Evolutionary conservation across 2,113 vertebrate species (phyloP).

Genomic region (Megatriorchis doriae): DNA sequence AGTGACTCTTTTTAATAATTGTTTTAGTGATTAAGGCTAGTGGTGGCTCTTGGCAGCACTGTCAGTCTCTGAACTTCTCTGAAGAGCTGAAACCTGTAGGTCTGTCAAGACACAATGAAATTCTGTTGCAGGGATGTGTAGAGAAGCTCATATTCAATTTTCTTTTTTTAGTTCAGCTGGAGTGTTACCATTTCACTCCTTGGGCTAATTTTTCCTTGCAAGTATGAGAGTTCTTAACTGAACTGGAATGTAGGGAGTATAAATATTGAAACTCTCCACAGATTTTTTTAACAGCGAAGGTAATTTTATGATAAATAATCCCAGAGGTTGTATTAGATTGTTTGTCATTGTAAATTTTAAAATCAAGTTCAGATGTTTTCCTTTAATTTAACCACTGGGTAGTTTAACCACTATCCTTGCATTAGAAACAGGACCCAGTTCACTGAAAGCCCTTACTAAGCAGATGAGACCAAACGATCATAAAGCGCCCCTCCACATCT

Average conservation of each 20-base stretch:
- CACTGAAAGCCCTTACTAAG: neutral
- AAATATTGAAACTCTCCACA: neutral
- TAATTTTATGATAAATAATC: neutral
- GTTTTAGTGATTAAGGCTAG: neutral
- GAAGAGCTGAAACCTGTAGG: neutral
- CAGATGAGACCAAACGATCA: neutral
- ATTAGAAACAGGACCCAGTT: neutral
- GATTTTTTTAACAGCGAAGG: neutral
- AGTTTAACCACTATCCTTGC: neutral
- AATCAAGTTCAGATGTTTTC: neutral
- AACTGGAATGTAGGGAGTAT: neutral
- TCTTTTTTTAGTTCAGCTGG: neutral
- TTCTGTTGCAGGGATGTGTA: neutral
- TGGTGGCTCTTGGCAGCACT: neutral
- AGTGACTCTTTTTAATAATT: neutral
- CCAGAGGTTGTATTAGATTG: neutral
- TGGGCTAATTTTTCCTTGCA: neutral
- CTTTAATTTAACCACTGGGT: neutral
- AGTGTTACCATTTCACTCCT: neutral
- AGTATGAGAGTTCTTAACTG: neutral
- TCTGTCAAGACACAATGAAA: neutral
- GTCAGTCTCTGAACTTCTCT: neutral
- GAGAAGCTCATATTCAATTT: neutral
- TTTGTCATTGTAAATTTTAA: neutral
- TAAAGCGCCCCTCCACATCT: neutral